Base-by-base conservation (phyloP, 1,140 invertebrate genomes). In the Solen grandis region DNA sequence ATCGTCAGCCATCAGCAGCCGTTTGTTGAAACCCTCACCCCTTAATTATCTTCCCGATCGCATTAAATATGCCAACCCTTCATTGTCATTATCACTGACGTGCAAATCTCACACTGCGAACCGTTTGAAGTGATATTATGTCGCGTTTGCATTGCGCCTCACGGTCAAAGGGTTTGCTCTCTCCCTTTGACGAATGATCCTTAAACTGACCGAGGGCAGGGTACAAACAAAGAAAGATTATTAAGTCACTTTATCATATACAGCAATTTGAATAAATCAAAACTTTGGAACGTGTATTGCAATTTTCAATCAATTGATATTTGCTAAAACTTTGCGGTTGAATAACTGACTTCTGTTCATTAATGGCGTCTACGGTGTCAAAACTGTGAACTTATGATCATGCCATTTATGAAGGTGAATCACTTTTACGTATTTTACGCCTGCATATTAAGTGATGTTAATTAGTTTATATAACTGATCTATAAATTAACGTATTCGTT, bases 111-210 rank as follows among this genome's bases (percentile, higher is more conserved):
- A 10, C 41, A 46, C 52, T 16, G 31, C 50, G 5, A n/a, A 31
- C 36, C 22, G 60, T 77, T 77, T 77, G 74, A 77, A 35, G 74
- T 57, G 29, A 54, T 27, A 77, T 77, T 59, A 41, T 13, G 41
- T 77, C 35, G 41, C 74, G 54, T 22, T n/a, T 25, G 25, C 19
- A 52, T 38, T 66, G 74, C 57, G 62, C 46, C n/a, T 19, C 5
- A 19, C 22, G 63, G 63, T 66, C 29, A 66, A 29, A 55, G 63
- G 50, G 50, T 31, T 19, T 27, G 36, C 50, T 38, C 22, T 10
- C 35, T n/a, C 25, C 41, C 41, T 77, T 77, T 77, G 74, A 77
- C 19, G 19, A 19, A 35, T 57, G 63, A 66, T 63, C 46, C 31
- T 27, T 8, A 3, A 31, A 38, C 10, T 14, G 41, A 25, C 50